Conservation (phyloP, 2,797 vertebrate genomes). For the Dendrocincla fuliginosa region DNA sequence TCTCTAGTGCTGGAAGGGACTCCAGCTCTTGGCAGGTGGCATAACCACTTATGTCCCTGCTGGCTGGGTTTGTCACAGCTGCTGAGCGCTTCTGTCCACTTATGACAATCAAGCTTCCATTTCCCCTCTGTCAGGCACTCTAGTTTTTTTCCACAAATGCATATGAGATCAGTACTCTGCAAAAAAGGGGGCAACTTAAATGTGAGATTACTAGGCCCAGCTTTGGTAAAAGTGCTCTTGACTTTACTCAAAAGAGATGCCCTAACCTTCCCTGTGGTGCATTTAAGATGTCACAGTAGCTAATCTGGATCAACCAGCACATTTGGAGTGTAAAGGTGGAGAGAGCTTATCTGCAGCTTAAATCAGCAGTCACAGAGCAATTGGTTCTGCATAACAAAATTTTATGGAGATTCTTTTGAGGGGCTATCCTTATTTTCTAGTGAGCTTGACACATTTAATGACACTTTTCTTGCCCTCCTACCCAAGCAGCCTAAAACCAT, state of each 20-base stretch:
- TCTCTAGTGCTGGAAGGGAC: background rate
- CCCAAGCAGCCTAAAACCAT: background rate
- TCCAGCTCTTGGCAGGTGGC: conserved; percentile 8
- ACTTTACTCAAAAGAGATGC: background rate
- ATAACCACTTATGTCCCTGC: background rate
- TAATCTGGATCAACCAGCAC: background rate
- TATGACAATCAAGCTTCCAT: background rate
- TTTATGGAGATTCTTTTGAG: background rate
- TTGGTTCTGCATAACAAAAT: background rate
- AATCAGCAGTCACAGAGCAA: background rate
- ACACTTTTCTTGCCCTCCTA: rapidly evolving
- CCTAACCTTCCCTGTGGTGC: background rate
- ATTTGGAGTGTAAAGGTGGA: background rate
- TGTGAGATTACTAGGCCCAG: background rate
- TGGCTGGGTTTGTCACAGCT: conserved; percentile 2
- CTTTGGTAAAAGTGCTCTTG: background rate
- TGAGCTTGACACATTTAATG: background rate
- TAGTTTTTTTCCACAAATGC: background rate
- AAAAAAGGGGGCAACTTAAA: background rate
- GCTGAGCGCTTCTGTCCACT: background rate
- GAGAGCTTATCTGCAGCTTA: background rate
- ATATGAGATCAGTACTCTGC: background rate
- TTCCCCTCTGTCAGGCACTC: background rate
- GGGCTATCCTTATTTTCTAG: background rate
- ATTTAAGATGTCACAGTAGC: background rate